A percentile compares a stretch with the other conserved stretches of the same genome.
phyloP scores from a whole-genome alignment of 2,113 vertebrate species.

The Erpornis zantholeuca region DNA sequence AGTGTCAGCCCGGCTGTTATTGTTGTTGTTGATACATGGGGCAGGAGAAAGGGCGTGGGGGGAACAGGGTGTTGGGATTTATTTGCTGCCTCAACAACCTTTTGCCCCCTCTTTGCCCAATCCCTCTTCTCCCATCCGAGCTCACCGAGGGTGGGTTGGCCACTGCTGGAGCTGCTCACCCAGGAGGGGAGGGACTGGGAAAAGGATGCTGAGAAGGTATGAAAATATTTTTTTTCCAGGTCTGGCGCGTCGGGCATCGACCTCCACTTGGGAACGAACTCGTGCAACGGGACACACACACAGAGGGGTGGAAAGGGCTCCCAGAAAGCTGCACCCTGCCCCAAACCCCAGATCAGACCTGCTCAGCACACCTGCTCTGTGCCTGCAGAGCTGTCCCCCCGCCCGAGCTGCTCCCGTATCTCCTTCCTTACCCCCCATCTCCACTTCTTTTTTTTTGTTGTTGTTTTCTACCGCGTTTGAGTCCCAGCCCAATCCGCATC shows the following conservation, averaged over 20 bases:
- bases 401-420: background rate
- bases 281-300: rapidly evolving
- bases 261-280: rapidly evolving
- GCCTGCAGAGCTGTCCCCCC: background rate
- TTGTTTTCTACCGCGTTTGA: background rate
- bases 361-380: background rate
- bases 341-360: background rate
- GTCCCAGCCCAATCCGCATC: background rate
- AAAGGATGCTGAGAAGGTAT: background rate
- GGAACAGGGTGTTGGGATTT: constrained; percentile 47
- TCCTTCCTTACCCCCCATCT: background rate
- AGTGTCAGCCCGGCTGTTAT: constrained; percentile 22
- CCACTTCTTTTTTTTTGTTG: no score
- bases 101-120: background rate
- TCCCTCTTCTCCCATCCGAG: background rate
- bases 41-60: background rate
- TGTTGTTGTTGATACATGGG: background rate
- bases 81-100: constrained; percentile 25
- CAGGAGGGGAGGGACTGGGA: background rate
- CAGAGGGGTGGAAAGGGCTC: background rate
- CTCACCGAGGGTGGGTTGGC: background rate
- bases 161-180: background rate
- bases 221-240: background rate
- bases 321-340: rapidly evolving
- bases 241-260: rapidly evolving